These are phyloP conservation scores for Dendroctonus valens DNA, from an alignment of 1,140 invertebrate genomes.

Conservation along the genomic window DNA sequence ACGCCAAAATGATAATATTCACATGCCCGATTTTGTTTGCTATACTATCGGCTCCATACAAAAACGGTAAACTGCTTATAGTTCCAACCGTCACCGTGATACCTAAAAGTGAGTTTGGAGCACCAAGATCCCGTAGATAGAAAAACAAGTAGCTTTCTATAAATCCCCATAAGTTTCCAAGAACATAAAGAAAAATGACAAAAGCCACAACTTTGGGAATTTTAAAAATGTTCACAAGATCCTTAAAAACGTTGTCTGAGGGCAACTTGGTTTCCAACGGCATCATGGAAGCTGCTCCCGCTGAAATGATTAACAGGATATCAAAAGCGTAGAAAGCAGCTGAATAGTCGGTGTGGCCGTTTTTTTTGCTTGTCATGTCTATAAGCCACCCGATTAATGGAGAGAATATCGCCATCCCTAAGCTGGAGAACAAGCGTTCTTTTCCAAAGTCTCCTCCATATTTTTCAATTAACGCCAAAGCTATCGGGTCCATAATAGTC, in stretches of 20 bases:
- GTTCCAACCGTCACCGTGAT: conserved; percentile 81
- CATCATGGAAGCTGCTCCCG: conserved; percentile 68
- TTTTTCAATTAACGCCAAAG: conserved; percentile 75
- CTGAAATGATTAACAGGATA: conserved; percentile 65
- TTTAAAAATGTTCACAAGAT: conserved; percentile 68
- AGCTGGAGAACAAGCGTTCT: conserved; percentile 73
- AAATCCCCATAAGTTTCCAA: conserved; percentile 79
- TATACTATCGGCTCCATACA: conserved; percentile 76
- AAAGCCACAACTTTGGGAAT: conserved; percentile 74
- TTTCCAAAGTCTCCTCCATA: conserved; percentile 77
- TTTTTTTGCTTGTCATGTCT: conserved; percentile 61
- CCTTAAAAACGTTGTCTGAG: conserved; percentile 67
- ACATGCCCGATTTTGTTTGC: conserved; percentile 78
- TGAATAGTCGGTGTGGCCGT: conserved; percentile 75
- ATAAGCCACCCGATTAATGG: conserved; percentile 76
- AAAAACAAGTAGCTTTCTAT: conserved; percentile 83
- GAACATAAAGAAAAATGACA: conserved; percentile 71
- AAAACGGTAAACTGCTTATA: conserved; percentile 75
- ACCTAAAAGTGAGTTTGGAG: conserved; percentile 75
- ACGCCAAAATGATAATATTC: conserved; percentile 77
- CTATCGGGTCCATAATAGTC: conserved; percentile 80
- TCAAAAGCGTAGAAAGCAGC: conserved; percentile 76
- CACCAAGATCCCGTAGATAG: conserved; percentile 76
- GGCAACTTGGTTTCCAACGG: conserved; percentile 69
- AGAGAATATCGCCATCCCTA: conserved; percentile 78